These are phyloP conservation scores for rat (Rattus norvegicus) DNA, from an alignment of 2,113 vertebrate species.

Conservation along the genomic window DNA sequence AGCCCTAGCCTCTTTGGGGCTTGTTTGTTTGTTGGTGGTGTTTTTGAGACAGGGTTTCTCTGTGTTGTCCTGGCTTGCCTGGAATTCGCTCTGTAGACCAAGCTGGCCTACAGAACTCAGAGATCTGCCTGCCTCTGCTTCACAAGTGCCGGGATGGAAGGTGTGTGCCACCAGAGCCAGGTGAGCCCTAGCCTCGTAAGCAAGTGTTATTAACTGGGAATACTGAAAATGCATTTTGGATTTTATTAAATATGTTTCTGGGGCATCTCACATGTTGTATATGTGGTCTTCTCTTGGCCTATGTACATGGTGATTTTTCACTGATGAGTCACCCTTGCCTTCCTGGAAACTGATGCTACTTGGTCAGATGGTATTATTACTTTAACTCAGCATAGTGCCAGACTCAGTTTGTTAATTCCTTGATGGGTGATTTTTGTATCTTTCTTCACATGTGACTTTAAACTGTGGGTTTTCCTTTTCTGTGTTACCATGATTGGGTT, in stretches of 20 bases:
- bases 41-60: not conserved
- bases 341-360: not conserved
- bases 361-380: not conserved
- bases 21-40: not conserved
- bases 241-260: not conserved
- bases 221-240: not conserved
- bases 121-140: not conserved
- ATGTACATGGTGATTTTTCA: not conserved
- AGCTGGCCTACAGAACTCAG: not conserved
- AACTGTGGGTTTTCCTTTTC: not conserved
- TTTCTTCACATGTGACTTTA: not conserved
- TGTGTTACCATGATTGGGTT: not conserved
- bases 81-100: not conserved
- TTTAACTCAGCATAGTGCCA: constrained; percentile 28
- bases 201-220: not conserved
- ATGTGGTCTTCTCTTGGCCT: not conserved
- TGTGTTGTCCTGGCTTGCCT: not conserved
- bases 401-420: constrained; percentile 18
- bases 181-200: too few species aligned
- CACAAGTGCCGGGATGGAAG: not conserved
- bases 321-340: not conserved
- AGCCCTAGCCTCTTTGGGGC: not conserved
- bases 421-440: not conserved
- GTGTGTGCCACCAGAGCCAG: not conserved
- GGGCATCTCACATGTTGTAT: not conserved